phyloP scores from a whole-genome alignment of 2,113 vertebrate species.

The Beaufortia kweichowensis region DNA sequence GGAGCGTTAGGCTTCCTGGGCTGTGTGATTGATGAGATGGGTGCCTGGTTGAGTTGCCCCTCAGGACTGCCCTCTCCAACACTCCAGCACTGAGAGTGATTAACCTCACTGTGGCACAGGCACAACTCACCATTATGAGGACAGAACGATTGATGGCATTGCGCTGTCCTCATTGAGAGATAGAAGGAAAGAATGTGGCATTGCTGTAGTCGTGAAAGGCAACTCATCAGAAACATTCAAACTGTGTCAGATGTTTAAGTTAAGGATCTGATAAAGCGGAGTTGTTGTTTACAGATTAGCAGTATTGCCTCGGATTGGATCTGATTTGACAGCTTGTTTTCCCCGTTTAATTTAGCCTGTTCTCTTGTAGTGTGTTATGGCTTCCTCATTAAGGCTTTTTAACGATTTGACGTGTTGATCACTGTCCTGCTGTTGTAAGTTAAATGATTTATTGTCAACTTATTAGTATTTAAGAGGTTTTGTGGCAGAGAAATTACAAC shows the following conservation, averaged over 20 bases:
- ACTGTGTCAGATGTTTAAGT: background rate
- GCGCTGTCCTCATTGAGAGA: conserved; percentile 63
- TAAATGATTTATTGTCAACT: conserved; percentile 4
- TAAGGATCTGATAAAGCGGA: background rate
- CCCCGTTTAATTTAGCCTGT: background rate
- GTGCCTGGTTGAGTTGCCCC: conserved; percentile 63
- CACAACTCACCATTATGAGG: conserved; percentile 76
- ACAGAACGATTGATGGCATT: conserved; percentile 77
- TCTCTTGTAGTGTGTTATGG: no score
- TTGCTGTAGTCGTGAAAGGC: conserved; percentile 1
- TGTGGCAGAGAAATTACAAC: conserved; percentile 78
- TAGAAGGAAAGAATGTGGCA: background rate
- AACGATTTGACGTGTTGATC: conserved; percentile 36
- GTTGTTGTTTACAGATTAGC: background rate
- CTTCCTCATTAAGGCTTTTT: conserved; percentile 30
- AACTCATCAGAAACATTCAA: background rate
- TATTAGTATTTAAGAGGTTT: conserved; percentile 48
- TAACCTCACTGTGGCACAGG: conserved; percentile 78
- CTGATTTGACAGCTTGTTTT: background rate
- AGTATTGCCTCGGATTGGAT: background rate
- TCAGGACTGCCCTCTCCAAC: conserved; percentile 68
- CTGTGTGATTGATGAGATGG: conserved; percentile 75
- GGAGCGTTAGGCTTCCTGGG: conserved; percentile 53
- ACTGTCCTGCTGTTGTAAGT: conserved; percentile 1
- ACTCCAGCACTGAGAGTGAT: conserved; percentile 76